These are phyloP conservation scores for Henricia sp. DNA, from an alignment of 53 echinoderm and acorn worm genomes.

Conservation along the genomic window DNA sequence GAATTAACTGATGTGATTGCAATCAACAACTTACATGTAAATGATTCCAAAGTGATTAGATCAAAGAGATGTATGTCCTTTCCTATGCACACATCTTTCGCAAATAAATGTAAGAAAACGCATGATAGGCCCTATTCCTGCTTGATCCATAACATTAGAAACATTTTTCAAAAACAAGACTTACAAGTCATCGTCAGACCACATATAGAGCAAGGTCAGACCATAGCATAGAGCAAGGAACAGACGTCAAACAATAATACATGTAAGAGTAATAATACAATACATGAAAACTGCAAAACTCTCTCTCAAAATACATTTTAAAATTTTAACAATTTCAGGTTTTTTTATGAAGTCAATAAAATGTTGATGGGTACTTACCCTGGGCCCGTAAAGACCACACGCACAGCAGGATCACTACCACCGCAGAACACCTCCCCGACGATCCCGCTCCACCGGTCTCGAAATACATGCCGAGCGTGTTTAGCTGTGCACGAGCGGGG, in stretches of 20 bases:
- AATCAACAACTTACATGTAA: too few species aligned
- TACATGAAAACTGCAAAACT: too few species aligned
- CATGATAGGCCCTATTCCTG: too few species aligned
- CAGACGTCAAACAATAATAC: background rate
- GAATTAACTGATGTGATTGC: too few species aligned
- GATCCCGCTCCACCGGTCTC: constrained; percentile 21
- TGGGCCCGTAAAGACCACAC: constrained; percentile 38
- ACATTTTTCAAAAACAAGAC: too few species aligned
- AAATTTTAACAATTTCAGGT: background rate
- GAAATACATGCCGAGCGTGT: constrained; percentile 42
- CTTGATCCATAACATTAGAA: too few species aligned
- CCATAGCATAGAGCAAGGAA: background rate
- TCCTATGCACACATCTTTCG: too few species aligned
- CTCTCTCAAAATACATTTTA: background rate
- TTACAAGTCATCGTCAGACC: too few species aligned
- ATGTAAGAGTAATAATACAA: too few species aligned
- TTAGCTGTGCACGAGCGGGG: constrained; percentile 35
- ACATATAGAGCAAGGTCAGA: background rate
- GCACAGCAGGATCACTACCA: constrained; percentile 36
- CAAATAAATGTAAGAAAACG: too few species aligned
- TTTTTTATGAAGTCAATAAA: background rate
- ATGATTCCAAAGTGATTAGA: too few species aligned
- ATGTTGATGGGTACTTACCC: constrained; percentile 22
- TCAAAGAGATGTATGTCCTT: too few species aligned
- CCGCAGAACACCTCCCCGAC: constrained; percentile 30